Conservation (phyloP, 2,113 vertebrate species). For the Apodemus speciosus region DNA sequence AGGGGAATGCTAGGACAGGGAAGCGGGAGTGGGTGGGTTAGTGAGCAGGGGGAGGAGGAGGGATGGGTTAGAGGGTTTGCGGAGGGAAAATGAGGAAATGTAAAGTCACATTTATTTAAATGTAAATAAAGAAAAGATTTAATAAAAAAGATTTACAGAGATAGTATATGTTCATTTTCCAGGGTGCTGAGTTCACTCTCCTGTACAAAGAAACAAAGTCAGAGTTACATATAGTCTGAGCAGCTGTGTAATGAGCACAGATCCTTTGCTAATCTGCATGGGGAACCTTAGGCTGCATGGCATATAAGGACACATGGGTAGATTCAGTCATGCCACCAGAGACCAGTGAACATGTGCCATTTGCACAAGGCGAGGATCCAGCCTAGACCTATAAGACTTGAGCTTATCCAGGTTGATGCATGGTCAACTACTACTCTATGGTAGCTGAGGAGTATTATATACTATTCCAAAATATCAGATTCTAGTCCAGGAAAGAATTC, state of each 20-base stretch:
- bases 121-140: too few relatives aligned
- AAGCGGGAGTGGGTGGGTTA: too few relatives aligned
- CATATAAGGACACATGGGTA: background rate
- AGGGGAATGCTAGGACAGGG: too few relatives aligned
- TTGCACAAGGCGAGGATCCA: background rate
- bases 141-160: background rate
- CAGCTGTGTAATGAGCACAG: background rate
- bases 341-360: background rate
- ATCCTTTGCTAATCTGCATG: background rate
- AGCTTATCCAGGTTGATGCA: background rate
- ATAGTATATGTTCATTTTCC: background rate
- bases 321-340: background rate
- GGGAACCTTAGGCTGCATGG: background rate
- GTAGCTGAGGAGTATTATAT: background rate
- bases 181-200: background rate
- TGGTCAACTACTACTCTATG: background rate
- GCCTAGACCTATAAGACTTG: background rate
- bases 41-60: too few relatives aligned
- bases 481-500: background rate
- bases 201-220: background rate
- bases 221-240: background rate
- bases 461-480: background rate
- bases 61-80: too few relatives aligned
- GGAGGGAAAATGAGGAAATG: too few relatives aligned
- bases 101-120: too few relatives aligned